Conservation (phyloP, 2,888 invertebrate genomes). For the Pocota personata region DNA sequence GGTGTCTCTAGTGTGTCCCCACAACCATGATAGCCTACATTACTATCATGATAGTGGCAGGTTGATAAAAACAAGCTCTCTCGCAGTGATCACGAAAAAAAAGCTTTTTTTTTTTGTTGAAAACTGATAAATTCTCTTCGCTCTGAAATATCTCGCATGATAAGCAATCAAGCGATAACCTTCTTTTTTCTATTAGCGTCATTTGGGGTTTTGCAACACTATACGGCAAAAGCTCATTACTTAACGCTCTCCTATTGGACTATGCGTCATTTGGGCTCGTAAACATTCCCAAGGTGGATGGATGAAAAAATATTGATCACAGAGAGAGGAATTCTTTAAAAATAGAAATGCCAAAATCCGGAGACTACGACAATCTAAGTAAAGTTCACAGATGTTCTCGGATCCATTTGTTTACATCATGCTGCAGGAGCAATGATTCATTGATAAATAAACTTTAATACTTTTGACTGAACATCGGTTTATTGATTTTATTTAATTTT, state of each 20-base stretch:
- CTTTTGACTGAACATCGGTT: neutral
- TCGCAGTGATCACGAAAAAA: neutral
- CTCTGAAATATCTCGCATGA: slow-evolving; percentile 4
- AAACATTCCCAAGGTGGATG: slow-evolving; percentile 1
- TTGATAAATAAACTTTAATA: slow-evolving; percentile 12
- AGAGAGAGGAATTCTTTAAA: neutral
- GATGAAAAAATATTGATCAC: neutral
- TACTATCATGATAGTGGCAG: neutral
- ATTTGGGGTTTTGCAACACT: slow-evolving; percentile 17
- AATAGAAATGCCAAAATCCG: slow-evolving; percentile 77
- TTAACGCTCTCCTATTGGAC: slow-evolving; percentile 15
- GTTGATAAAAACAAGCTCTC: slow-evolving; percentile 15
- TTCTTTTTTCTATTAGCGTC: neutral
- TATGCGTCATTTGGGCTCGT: slow-evolving; percentile 42
- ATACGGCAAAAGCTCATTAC: slow-evolving; percentile 28
- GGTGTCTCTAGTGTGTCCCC: neutral
- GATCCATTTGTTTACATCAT: neutral
- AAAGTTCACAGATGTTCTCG: slow-evolving; percentile 29
- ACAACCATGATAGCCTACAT: slow-evolving; percentile 20
- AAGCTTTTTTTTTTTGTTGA: slow-evolving; percentile 9
- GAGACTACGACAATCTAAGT: slow-evolving; percentile 81
- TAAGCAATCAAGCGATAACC: slow-evolving; percentile 44
- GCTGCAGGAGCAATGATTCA: neutral
- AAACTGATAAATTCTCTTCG: neutral
- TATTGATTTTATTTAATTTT: slow-evolving; percentile 11